Evolutionary conservation across 2,888 invertebrate species (phyloP).

Genomic region (Xestia rhomboidea): DNA sequence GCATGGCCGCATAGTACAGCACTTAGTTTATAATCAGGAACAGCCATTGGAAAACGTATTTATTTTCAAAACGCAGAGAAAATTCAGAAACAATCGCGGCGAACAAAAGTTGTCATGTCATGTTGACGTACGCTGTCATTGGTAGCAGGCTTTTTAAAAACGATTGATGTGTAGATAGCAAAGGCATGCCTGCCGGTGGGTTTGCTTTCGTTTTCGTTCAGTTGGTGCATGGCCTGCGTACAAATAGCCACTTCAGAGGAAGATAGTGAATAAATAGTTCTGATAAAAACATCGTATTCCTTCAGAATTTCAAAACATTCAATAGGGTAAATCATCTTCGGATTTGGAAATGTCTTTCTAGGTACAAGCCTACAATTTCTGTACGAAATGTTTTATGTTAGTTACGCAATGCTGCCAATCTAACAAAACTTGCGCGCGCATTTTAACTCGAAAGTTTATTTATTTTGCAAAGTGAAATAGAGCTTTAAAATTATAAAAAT

Average conservation of each 20-base stretch:
- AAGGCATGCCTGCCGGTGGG: background rate
- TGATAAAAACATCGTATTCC: background rate
- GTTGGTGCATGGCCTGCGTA: background rate
- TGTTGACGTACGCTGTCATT: conserved; percentile 68
- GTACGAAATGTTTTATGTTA: conserved; percentile 39
- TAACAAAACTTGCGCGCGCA: conserved; percentile 36
- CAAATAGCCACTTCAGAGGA: background rate
- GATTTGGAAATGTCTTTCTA: background rate
- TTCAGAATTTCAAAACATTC: background rate
- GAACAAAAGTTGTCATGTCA: conserved; percentile 84
- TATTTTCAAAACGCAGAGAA: conserved; percentile 65
- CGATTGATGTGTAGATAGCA: background rate
- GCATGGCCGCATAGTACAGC: conserved; percentile 95
- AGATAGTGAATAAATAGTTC: background rate
- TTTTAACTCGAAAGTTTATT: conserved; percentile 30
- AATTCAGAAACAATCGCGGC: conserved; percentile 74
- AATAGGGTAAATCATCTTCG: background rate
- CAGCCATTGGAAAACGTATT: conserved; percentile 81
- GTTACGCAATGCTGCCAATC: conserved; percentile 29
- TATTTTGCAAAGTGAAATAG: background rate
- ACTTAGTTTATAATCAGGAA: conserved; percentile 94
- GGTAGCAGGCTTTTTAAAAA: background rate
- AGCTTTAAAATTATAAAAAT: background rate
- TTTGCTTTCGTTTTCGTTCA: conserved; percentile 13
- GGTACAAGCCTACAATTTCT: conserved; percentile 10